Evolutionary conservation across 2,888 invertebrate genomes (phyloP), one percentile per base, ranked within the genome.

Genomic region (Sipunculus nudus): DNA sequence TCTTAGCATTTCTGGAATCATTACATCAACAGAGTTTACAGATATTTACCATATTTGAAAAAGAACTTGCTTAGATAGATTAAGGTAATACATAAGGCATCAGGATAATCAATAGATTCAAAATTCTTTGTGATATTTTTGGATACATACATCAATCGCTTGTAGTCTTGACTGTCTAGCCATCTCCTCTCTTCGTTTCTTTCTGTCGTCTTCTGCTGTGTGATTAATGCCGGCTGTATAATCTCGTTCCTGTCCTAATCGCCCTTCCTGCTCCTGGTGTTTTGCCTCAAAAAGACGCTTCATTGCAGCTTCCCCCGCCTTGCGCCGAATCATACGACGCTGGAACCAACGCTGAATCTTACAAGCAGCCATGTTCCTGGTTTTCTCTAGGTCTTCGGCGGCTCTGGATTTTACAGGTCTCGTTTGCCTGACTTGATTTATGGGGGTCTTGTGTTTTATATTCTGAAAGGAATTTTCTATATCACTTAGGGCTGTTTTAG

Each of bases 381-480:
- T 45, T 19, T 73, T 73, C 23, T 77, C 73, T 60, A 77, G 78
- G 53, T 81, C 78, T 58, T 78, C 78, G 1, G 77, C 76, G 13
- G 71, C 50, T 10, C 25, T 10, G 16, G 32, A 3, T 2, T 26
- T 3, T 6, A 35, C 25, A 21, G 38, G 3, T 8, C 32, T 21
- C 16, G 8, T 32, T 25, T 55, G 56, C 19, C 55, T 54, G 28
- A 78, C 77, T 60, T 80, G 77, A 65, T 81, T 81, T 4, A 81
- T 76, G 2, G 81, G 82, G 10, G 75, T 77, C 65, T 82, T 82
- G 54, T 76, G 79, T 65, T 79, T 80, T 39, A 81, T 79, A 66
- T 82, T 81, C 65, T 80, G 79, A 61, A 78, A 80, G 1, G 80
- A 78, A 54, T 81, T 81, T 66, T 82, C 79, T 63, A 81, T 71